Conservation (phyloP, 2,113 vertebrate genomes). For the Solea senegalensis region DNA sequence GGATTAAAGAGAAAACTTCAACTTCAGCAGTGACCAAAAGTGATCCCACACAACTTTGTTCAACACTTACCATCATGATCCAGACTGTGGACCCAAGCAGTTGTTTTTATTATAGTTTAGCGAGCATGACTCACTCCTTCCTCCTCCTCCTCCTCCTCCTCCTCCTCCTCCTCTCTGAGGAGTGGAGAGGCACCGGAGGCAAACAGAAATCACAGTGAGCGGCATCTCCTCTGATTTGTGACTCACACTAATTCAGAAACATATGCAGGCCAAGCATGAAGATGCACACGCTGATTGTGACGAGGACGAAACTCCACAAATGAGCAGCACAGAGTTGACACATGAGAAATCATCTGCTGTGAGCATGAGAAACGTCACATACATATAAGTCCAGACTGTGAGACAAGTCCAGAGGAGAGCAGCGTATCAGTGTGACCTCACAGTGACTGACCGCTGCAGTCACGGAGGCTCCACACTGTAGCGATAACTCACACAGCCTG, state of each 20-base stretch:
- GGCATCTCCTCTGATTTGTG: conserved; percentile 48
- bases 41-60: conserved; percentile 35
- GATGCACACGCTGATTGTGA: neutral
- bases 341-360: neutral
- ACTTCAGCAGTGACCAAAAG: neutral
- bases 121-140: conserved; percentile 76
- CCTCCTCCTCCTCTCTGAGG: conserved; percentile 42
- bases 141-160: conserved; percentile 55
- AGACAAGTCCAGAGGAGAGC: neutral
- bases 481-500: conserved; percentile 7
- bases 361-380: neutral
- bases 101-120: conserved; percentile 70
- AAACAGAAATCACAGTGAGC: conserved; percentile 30
- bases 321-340: neutral
- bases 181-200: conserved; percentile 37
- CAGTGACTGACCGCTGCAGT: neutral
- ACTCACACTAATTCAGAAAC: conserved; percentile 39
- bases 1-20: too few relatives aligned
- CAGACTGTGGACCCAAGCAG: conserved; percentile 37
- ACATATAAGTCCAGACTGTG: neutral
- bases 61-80: conserved; percentile 21
- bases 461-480: neutral
- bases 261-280: conserved; percentile 19
- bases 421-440: neutral
- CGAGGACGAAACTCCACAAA: neutral